Evolutionary conservation across 2,113 vertebrate genomes (phyloP).

Genomic region (Geothlypis trichas): DNA sequence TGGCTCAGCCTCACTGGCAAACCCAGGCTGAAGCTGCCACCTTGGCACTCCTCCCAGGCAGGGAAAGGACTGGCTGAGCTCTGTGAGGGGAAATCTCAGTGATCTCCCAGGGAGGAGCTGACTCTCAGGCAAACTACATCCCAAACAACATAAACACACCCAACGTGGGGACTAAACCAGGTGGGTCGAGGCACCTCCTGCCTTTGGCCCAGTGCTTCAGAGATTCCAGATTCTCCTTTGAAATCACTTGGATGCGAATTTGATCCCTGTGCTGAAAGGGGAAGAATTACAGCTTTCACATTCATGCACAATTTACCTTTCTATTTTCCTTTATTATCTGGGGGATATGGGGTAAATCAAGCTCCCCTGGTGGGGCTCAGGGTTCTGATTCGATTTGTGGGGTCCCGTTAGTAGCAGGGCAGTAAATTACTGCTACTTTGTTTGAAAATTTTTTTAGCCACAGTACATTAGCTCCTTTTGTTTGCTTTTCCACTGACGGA

Average conservation of each 20-base stretch:
- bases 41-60: background rate
- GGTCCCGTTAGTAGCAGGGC: slow-evolving; percentile 69
- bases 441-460: slow-evolving; percentile 82
- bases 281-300: slow-evolving; percentile 74
- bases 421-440: slow-evolving; percentile 78
- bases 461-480: slow-evolving; percentile 82
- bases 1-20: background rate
- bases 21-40: background rate
- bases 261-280: slow-evolving; percentile 65
- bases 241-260: slow-evolving; percentile 66
- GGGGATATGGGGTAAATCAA: slow-evolving; percentile 74
- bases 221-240: slow-evolving; percentile 64
- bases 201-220: background rate
- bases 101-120: background rate
- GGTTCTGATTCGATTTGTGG: slow-evolving; percentile 69
- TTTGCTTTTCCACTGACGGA: slow-evolving; percentile 78
- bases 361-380: slow-evolving; percentile 53
- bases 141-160: background rate
- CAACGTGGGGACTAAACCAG: background rate
- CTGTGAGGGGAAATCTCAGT: background rate
- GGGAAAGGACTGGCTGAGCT: background rate
- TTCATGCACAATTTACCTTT: slow-evolving; percentile 77
- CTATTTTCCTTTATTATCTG: slow-evolving; percentile 73
- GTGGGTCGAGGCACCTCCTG: background rate
- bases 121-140: background rate